These are phyloP conservation scores for Chamaea fasciata DNA, from an alignment of 2,113 vertebrate species.

Conservation along the genomic window DNA sequence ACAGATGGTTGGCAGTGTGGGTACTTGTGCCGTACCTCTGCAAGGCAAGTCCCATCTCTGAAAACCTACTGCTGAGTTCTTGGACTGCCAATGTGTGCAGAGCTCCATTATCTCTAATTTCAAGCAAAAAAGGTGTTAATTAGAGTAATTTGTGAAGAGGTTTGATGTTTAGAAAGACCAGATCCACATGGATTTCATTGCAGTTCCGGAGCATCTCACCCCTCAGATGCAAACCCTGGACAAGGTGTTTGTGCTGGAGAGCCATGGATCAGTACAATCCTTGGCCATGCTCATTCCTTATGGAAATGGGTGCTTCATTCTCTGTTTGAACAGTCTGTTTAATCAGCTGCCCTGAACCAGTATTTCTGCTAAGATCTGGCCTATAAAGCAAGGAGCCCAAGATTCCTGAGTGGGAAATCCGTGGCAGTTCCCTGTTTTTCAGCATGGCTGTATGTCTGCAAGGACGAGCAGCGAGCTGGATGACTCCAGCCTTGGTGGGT, in stretches of 20 bases:
- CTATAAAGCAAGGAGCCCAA: rapidly evolving
- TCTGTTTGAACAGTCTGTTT: not conserved
- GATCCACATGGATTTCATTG: rapidly evolving
- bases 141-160: not conserved
- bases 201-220: not conserved
- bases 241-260: not conserved
- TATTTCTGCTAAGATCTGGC: not conserved
- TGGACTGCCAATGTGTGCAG: not conserved
- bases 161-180: not conserved
- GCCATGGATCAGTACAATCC: not conserved
- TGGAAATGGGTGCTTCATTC: not conserved
- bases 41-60: not conserved
- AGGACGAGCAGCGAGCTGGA: not conserved
- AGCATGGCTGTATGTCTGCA: not conserved
- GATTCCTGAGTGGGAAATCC: not conserved
- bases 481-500: not conserved
- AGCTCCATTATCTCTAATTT: not conserved
- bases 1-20: not conserved
- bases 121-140: not conserved
- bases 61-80: not conserved
- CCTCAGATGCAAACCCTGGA: not conserved
- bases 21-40: not conserved
- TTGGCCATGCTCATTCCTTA: not conserved
- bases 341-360: not conserved
- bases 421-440: not conserved